Conservation (phyloP, 2,888 invertebrate genomes). For the Plemyria rubiginata region DNA sequence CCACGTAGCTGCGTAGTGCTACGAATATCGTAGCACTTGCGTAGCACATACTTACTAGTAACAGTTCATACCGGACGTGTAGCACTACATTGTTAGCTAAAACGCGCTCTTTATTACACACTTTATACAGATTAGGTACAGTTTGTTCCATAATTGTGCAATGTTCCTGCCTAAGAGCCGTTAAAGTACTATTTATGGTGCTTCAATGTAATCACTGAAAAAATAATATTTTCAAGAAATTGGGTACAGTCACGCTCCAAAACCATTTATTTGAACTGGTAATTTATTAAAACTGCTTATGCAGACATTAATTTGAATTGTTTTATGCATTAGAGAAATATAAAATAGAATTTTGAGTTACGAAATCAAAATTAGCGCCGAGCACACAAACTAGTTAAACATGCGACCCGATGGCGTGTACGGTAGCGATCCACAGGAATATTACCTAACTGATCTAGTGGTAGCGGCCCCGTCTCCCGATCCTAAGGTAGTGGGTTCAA, state of each 20-base stretch:
- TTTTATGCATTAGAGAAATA: neutral
- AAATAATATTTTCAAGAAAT: constrained; percentile 20
- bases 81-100: neutral
- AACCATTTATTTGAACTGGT: constrained; percentile 18
- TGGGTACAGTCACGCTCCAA: constrained; percentile 24
- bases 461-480: too few relatives aligned
- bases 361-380: too few relatives aligned
- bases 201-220: constrained; percentile 24
- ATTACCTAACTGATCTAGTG: too few relatives aligned
- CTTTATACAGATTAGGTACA: constrained; percentile 17
- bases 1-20: neutral
- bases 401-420: too few relatives aligned
- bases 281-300: constrained; percentile 1
- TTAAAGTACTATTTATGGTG: constrained; percentile 24
- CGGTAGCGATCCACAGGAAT: too few relatives aligned
- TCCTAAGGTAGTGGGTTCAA: too few relatives aligned
- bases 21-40: neutral
- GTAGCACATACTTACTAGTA: neutral
- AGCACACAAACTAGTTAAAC: too few relatives aligned
- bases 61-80: neutral
- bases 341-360: neutral
- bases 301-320: constrained; percentile 6
- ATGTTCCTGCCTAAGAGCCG: constrained; percentile 27
- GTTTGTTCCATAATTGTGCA: constrained; percentile 17
- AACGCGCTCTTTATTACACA: neutral